Evolutionary conservation across 2,888 invertebrate genomes (phyloP).

Genomic region (Chymomyza caudatula): DNA sequence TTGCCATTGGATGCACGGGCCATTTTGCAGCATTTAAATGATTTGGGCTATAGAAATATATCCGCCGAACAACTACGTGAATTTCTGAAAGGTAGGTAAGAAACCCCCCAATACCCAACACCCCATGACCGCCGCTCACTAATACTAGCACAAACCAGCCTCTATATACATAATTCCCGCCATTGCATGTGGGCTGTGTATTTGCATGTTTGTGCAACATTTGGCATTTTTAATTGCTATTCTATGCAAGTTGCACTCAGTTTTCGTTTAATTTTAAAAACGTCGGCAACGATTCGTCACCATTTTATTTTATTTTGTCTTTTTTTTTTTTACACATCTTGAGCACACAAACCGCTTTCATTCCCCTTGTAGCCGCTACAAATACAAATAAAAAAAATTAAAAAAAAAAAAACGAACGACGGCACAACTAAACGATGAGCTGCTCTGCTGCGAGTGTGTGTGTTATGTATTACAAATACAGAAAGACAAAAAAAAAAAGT

Average conservation of each 20-base stretch:
- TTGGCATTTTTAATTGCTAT: slow-evolving; percentile 31
- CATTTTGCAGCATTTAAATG: slow-evolving; percentile 85
- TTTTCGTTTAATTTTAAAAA: slow-evolving; percentile 35
- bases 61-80: slow-evolving; percentile 86
- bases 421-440: background rate
- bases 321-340: slow-evolving; percentile 23
- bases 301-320: slow-evolving; percentile 32
- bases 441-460: background rate
- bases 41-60: slow-evolving; percentile 87
- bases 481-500: slow-evolving; percentile 22
- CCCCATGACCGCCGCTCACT: background rate
- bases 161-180: slow-evolving; percentile 41
- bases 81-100: slow-evolving; percentile 85
- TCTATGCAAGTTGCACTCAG: slow-evolving; percentile 29
- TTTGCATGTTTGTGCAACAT: slow-evolving; percentile 12
- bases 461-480: slow-evolving; percentile 21
- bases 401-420: background rate
- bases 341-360: slow-evolving; percentile 3
- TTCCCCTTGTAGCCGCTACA: background rate
- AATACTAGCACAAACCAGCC: slow-evolving; percentile 23
- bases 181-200: slow-evolving; percentile 32
- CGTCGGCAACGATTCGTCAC: slow-evolving; percentile 55
- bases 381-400: background rate
- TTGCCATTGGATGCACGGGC: slow-evolving; percentile 83
- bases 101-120: background rate